Percentiles rank a stretch among this genome's conserved stretches.
phyloP scores from a whole-genome alignment of 1,140 invertebrate species.

The Pseudomyrmex flavicornis region DNA sequence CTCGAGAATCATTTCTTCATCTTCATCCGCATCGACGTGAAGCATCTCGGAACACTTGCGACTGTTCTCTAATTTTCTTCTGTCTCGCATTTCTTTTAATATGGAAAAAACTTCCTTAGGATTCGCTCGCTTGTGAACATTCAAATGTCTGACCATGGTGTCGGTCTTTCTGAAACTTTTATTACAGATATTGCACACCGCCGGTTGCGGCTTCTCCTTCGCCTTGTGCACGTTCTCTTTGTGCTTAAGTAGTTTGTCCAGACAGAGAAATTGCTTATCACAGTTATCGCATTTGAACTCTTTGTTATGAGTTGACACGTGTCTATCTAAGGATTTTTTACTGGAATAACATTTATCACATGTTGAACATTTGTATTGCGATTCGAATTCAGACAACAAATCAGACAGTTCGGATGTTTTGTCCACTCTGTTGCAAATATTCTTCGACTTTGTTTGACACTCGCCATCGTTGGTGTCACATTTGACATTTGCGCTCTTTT shows the following conservation, averaged over 20 bases:
- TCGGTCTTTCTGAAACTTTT: constrained; percentile 78
- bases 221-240: constrained; percentile 69
- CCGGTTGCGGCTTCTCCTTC: constrained; percentile 70
- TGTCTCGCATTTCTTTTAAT: constrained; percentile 78
- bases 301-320: constrained; percentile 65
- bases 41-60: constrained; percentile 13
- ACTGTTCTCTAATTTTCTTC: constrained; percentile 70
- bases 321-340: constrained; percentile 72
- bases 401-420: constrained; percentile 4
- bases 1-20: not conserved
- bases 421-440: constrained; percentile 11
- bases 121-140: constrained; percentile 78
- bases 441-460: constrained; percentile 43
- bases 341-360: constrained; percentile 72
- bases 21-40: not conserved
- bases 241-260: constrained; percentile 72
- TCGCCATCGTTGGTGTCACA: constrained; percentile 59
- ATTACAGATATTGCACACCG: constrained; percentile 77
- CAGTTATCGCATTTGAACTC: constrained; percentile 73
- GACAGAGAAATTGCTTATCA: constrained; percentile 68
- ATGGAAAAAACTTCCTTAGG: constrained; percentile 78
- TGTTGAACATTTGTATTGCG: constrained; percentile 60
- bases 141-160: constrained; percentile 80
- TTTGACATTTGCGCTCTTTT: constrained; percentile 71
- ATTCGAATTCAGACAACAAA: not conserved